phyloP scores from a whole-genome alignment of 2,113 vertebrate genomes.

The Antechinus stuartii region DNA sequence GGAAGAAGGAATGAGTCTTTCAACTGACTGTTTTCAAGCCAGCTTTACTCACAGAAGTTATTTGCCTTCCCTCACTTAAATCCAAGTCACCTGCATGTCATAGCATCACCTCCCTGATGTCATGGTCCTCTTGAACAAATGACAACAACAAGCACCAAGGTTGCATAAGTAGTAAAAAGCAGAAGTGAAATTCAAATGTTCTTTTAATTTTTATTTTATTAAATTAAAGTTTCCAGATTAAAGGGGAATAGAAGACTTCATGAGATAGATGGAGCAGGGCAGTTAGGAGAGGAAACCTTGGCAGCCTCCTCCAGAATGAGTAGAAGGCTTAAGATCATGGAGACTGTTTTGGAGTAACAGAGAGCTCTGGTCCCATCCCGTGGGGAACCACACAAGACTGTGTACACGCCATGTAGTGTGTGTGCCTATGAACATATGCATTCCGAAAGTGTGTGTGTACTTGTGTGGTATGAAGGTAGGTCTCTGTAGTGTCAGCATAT shows the following conservation, averaged over 20 bases:
- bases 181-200: background rate
- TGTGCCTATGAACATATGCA: rapidly evolving
- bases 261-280: background rate
- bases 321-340: background rate
- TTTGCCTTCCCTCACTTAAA: too few relatives aligned
- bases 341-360: background rate
- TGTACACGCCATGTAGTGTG: background rate
- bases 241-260: background rate
- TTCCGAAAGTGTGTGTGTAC: background rate
- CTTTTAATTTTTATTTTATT: background rate
- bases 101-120: too few relatives aligned
- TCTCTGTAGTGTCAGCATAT: background rate
- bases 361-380: background rate
- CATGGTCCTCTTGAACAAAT: too few relatives aligned
- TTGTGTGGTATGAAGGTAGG: background rate
- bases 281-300: background rate
- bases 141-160: background rate
- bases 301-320: background rate
- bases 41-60: too few relatives aligned
- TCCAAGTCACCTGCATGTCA: too few relatives aligned
- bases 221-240: background rate
- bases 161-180: background rate
- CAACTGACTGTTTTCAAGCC: too few relatives aligned
- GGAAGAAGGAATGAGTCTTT: too few relatives aligned
- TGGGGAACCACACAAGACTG: background rate